phyloP scores from a whole-genome alignment of 1,140 invertebrate species.

The Reticulitermes speratus region DNA sequence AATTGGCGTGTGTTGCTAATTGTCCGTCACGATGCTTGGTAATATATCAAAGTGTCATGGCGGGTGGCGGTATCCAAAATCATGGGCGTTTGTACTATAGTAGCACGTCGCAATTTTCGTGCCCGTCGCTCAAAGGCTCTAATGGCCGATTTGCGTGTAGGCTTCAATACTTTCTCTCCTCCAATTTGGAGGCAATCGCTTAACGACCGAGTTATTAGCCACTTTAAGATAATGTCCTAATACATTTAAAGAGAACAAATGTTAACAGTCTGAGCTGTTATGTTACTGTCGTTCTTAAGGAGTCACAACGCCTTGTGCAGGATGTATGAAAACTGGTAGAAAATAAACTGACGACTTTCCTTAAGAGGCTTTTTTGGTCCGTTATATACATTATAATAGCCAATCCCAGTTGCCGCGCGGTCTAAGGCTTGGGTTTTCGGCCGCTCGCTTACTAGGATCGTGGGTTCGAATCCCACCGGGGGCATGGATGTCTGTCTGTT shows the following conservation, averaged over 20 bases:
- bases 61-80: not conserved
- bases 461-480: too few species aligned
- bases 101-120: not conserved
- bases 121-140: not conserved
- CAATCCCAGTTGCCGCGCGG: too few species aligned
- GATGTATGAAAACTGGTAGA: not conserved
- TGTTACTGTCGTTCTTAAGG: not conserved
- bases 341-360: not conserved
- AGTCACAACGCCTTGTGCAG: not conserved
- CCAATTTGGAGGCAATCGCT: conserved; percentile 7
- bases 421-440: too few species aligned
- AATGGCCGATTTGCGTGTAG: not conserved
- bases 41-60: conserved; percentile 12
- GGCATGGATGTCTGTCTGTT: too few species aligned
- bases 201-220: conserved; percentile 1
- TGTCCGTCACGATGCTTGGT: not conserved
- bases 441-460: too few species aligned
- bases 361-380: not conserved
- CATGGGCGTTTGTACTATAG: not conserved
- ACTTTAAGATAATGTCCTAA: conserved; percentile 9
- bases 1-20: conserved; percentile 15
- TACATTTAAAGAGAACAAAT: conserved; percentile 10
- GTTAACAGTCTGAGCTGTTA: not conserved
- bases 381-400: not conserved
- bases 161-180: not conserved